Evolutionary conservation across 2,113 vertebrate genomes (phyloP).

Genomic region (Misgurnus anguillicaudatus): DNA sequence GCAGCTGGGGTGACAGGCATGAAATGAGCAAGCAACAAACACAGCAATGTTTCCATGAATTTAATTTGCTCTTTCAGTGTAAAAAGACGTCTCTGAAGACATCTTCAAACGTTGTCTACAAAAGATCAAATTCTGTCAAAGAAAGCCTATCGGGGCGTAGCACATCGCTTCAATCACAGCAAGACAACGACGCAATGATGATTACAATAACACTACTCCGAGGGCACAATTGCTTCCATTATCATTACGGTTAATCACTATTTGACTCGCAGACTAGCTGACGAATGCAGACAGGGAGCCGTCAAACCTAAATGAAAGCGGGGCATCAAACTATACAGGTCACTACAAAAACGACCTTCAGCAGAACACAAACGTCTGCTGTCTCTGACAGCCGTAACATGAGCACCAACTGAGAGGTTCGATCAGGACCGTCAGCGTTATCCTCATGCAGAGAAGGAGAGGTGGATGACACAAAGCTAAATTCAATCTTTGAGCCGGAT

Average conservation of each 20-base stretch:
- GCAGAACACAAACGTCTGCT: conserved; percentile 25
- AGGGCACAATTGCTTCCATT: conserved; percentile 61
- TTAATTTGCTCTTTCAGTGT: neutral
- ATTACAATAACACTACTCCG: conserved; percentile 65
- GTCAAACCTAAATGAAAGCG: conserved; percentile 49
- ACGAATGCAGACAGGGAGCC: conserved; percentile 49
- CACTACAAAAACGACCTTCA: conserved; percentile 33
- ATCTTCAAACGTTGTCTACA: conserved; percentile 29
- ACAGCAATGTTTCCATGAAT: neutral
- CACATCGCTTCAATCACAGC: conserved; percentile 54
- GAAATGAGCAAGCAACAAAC: conserved; percentile 12
- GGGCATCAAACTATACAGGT: conserved; percentile 55
- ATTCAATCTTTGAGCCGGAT: neutral
- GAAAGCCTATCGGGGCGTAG: neutral
- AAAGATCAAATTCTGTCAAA: conserved; percentile 44
- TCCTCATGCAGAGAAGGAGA: neutral
- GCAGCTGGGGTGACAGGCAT: conserved; percentile 13
- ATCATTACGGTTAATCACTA: conserved; percentile 66
- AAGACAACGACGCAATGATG: conserved; percentile 66
- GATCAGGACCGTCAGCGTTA: conserved; percentile 13
- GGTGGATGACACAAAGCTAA: neutral
- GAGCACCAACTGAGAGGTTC: conserved; percentile 26
- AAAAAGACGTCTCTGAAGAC: neutral
- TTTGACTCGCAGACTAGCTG: conserved; percentile 45
- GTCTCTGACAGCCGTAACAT: conserved; percentile 33